Base-by-base conservation (phyloP, 2,797 vertebrate genomes). In the Takifugu rubripes region DNA sequence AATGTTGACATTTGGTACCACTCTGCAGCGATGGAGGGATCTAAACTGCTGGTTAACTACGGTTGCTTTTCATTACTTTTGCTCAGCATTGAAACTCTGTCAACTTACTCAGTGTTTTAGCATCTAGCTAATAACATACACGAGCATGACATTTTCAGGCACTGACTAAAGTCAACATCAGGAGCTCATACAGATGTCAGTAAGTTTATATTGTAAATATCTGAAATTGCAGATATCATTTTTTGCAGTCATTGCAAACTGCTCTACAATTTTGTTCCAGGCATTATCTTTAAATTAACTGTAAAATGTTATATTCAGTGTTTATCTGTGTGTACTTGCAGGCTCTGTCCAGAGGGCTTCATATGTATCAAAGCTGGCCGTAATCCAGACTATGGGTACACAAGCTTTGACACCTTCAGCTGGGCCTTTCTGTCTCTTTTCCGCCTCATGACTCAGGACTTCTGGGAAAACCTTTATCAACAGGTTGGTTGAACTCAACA, bases 391-490 rank as follows among this genome's bases (percentile, higher is more conserved):
- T 99, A 95, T 26, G 96, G 92, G 86, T 99, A 99, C 78, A 99
- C 97, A 50, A 99, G 96, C 85, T 99, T 98, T 64, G 97, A 99
- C 80, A 94, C 93, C 36, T 99, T 99, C 85, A 92, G 94, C 85
- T 99, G 97, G 97, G 97, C 97, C 12, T 99, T 99, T 87, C 92
- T 99, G 64, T 98, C 97, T 10, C 90, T 99, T 74, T 99, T 99
- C 90, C 91, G 97, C 45, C 92, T 99, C 79, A 98, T 99, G 97
- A 99, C 96, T 71, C 97, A 98, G 89, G 97, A 99, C 89, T 97
- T 61, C 84, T 99, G 96, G 96, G 97, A 99, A 85, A 96, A 96
- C 84, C 95, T 99, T 76, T 99, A 97, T 79, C 96, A 98, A 75
- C 92, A 97, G 95, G 97, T 99, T 43, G 5, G 73, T 33, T 6